Evolutionary conservation across 1,140 invertebrate genomes (phyloP).

Genomic region (Augochlora pura): DNA sequence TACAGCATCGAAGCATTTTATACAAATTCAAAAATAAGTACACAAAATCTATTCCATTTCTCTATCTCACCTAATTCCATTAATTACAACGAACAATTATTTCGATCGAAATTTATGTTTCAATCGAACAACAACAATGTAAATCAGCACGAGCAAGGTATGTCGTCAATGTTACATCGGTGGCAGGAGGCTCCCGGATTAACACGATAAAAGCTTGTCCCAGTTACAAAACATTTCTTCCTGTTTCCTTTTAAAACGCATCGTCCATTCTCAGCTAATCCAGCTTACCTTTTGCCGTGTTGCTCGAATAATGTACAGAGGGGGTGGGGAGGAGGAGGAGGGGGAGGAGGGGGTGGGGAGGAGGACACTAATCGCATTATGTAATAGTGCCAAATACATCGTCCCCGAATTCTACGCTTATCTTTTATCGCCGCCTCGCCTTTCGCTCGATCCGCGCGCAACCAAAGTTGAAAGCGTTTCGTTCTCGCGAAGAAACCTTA

Average conservation of each 20-base stretch:
- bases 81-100: too few relatives aligned
- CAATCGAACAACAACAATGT: too few relatives aligned
- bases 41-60: too few relatives aligned
- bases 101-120: too few relatives aligned
- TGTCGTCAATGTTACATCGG: slow-evolving; percentile 8
- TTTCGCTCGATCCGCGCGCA: neutral
- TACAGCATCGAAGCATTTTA: too few relatives aligned
- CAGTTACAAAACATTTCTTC: slow-evolving; percentile 19
- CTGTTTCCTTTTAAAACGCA: slow-evolving; percentile 37
- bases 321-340: too few relatives aligned
- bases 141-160: neutral
- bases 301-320: slow-evolving; percentile 4
- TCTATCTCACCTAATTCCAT: too few relatives aligned
- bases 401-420: neutral
- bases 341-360: too few relatives aligned
- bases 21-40: too few relatives aligned
- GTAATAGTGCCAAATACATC: slow-evolving; percentile 17
- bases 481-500: neutral
- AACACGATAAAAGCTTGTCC: slow-evolving; percentile 29
- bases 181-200: neutral
- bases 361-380: slow-evolving; percentile 18
- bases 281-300: slow-evolving; percentile 30
- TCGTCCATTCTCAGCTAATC: slow-evolving; percentile 33
- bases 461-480: neutral
- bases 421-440: neutral